phyloP scores from a whole-genome alignment of 2,888 invertebrate species.

The Synanthedon andrenaeformis region DNA sequence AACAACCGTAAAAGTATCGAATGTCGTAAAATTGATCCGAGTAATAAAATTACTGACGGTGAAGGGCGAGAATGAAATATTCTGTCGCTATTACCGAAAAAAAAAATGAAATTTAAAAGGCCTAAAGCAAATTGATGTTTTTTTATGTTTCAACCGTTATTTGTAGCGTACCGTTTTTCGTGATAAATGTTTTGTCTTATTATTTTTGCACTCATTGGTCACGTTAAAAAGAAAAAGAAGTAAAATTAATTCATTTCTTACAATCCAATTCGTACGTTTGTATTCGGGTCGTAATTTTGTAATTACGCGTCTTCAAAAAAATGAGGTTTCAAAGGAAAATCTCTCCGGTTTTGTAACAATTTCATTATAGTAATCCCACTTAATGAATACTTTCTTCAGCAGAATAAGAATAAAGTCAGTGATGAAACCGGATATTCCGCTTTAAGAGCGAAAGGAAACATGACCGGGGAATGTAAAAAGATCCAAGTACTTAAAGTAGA shows the following conservation, averaged over 20 bases:
- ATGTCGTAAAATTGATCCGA: slow-evolving; percentile 53
- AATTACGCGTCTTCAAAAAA: not conserved
- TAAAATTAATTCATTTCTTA: not conserved
- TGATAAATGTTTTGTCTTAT: slow-evolving; percentile 15
- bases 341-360: not conserved
- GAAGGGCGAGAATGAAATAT: slow-evolving; percentile 53
- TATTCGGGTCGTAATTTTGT: not conserved
- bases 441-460: slow-evolving; percentile 41
- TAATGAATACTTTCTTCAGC: not conserved
- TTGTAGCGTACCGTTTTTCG: slow-evolving; percentile 12
- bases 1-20: slow-evolving; percentile 59
- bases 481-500: slow-evolving; percentile 30
- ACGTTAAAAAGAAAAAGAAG: slow-evolving; percentile 13
- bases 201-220: slow-evolving; percentile 15
- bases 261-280: not conserved
- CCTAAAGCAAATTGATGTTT: slow-evolving; percentile 6
- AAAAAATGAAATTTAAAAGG: slow-evolving; percentile 29
- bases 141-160: slow-evolving; percentile 7
- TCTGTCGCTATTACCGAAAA: slow-evolving; percentile 25
- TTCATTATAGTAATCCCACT: not conserved
- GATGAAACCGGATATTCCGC: slow-evolving; percentile 45
- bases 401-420: not conserved
- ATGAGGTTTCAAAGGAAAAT: not conserved
- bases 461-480: slow-evolving; percentile 23
- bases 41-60: slow-evolving; percentile 54